These are phyloP conservation scores for Sitta europaea DNA, from an alignment of 2,113 vertebrate genomes.

Conservation along the genomic window DNA sequence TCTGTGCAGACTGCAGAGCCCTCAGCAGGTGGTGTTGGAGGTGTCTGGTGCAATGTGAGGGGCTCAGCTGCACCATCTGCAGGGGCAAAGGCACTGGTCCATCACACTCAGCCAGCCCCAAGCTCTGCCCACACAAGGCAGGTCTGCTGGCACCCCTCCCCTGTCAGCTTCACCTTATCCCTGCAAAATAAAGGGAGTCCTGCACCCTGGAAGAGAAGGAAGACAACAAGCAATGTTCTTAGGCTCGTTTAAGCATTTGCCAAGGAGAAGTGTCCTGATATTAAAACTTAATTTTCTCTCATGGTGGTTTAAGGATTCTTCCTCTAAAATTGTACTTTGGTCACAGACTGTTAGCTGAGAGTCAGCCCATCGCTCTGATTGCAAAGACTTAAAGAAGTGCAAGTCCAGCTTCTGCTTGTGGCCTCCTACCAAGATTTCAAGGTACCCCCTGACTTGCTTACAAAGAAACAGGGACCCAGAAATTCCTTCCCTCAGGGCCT, in stretches of 20 bases:
- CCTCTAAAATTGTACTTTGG: background rate
- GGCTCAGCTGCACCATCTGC: background rate
- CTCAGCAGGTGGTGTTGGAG: rapidly evolving
- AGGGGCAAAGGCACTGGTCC: background rate
- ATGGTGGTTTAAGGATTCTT: background rate
- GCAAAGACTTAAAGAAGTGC: rapidly evolving
- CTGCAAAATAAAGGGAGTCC: background rate
- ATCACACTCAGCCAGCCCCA: background rate
- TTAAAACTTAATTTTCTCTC: too few relatives aligned
- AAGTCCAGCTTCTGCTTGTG: background rate
- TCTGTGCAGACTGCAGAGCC: rapidly evolving
- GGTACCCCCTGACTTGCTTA: background rate
- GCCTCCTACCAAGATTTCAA: background rate
- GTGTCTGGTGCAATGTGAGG: rapidly evolving
- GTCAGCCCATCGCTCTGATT: rapidly evolving
- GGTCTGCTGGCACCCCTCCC: rapidly evolving
- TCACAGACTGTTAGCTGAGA: rapidly evolving
- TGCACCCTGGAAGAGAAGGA: rapidly evolving
- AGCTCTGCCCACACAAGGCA: background rate
- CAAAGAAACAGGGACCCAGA: background rate
- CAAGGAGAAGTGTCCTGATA: background rate
- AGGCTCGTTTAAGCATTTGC: background rate
- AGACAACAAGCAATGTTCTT: rapidly evolving
- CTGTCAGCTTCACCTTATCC: background rate
- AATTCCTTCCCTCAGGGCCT: too few relatives aligned